A percentile compares a stretch with the other conserved stretches of the same genome.
Evolutionary conservation across 2,888 invertebrate species (phyloP).

Genomic region (Galerucella nymphaeae): DNA sequence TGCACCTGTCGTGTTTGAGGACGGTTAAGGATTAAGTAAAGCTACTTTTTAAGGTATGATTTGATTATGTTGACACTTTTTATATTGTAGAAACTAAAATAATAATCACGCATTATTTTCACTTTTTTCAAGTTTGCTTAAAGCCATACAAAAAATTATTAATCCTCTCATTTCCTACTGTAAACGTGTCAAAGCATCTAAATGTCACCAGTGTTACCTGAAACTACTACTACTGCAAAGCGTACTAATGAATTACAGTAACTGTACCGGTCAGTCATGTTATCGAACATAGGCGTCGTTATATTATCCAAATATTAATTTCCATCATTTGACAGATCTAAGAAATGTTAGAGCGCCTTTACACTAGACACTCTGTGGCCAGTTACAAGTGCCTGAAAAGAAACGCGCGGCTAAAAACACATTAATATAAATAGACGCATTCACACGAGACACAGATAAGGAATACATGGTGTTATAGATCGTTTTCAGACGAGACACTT

Average conservation of each 20-base stretch:
- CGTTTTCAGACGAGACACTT: too few species aligned
- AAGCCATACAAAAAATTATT: not conserved
- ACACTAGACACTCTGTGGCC: too few species aligned
- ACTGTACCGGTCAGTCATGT: conserved; percentile 12
- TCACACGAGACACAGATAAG: too few species aligned
- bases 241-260: conserved; percentile 20
- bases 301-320: not conserved
- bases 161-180: not conserved
- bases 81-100: not conserved
- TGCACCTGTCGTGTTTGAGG: too few species aligned
- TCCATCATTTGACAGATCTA: not conserved
- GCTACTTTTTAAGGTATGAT: too few species aligned
- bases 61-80: too few species aligned
- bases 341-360: too few species aligned
- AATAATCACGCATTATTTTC: not conserved
- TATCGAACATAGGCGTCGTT: conserved; percentile 3
- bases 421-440: too few species aligned
- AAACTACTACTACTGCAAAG: conserved; percentile 1
- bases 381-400: too few species aligned
- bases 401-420: too few species aligned
- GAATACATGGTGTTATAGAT: too few species aligned
- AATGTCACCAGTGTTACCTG: conserved; percentile 10
- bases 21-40: too few species aligned
- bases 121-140: not conserved
- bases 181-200: conserved; percentile 15